Conservation (phyloP, 2,797 vertebrate species). For the Chelidonichthys spinosus region DNA sequence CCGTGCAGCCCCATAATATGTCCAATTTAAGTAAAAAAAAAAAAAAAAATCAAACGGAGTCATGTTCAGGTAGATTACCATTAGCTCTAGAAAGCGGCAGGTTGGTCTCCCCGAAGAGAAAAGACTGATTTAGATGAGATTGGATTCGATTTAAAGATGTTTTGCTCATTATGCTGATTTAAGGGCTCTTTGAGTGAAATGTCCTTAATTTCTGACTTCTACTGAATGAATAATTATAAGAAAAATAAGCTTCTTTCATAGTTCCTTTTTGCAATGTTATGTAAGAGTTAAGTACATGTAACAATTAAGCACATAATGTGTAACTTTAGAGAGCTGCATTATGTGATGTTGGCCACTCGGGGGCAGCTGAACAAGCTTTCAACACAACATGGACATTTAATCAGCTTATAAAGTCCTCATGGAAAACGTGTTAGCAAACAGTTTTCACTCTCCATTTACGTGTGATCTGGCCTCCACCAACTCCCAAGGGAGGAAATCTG, state of each 20-base stretch:
- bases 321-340: not conserved
- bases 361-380: not conserved
- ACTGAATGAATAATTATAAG: conserved; percentile 1
- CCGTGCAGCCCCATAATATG: too few relatives aligned
- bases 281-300: not conserved
- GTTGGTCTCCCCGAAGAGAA: not conserved
- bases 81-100: conserved; percentile 1
- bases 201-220: not conserved
- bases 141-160: not conserved
- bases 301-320: not conserved
- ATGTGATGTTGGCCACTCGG: not conserved
- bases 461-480: not conserved
- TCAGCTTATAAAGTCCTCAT: not conserved
- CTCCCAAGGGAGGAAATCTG: not conserved
- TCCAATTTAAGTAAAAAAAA: not conserved
- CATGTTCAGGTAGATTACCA: not conserved
- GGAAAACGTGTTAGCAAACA: not conserved
- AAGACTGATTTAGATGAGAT: conserved; percentile 7
- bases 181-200: conserved; percentile 11
- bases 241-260: not conserved
- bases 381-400: not conserved
- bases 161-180: conserved; percentile 21
- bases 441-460: not conserved
- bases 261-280: not conserved
- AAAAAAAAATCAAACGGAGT: not conserved